Base-by-base conservation (phyloP, 2,797 vertebrate genomes). In the Sebastes matsubarae region DNA sequence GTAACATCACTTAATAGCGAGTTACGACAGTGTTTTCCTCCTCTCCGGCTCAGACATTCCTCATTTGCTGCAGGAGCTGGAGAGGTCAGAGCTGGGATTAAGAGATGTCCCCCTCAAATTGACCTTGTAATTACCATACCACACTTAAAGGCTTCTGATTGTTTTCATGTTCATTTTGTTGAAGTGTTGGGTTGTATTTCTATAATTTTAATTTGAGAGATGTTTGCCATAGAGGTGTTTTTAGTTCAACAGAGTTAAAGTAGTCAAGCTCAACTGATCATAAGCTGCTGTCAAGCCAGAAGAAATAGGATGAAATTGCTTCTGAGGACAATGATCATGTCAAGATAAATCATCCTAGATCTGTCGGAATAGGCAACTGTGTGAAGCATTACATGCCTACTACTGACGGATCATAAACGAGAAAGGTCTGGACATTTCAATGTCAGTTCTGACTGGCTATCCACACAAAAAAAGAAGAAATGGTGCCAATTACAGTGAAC, bases 271-370 rank as follows among this genome's bases (percentile, higher is more conserved):
- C 90, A 93, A 93, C 92, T 88, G 89, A 93, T 87, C 84, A 92
- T 94, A 94, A 94, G 91, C 94, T 94, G 92, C 93, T 94, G 93
- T 93, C 92, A 92, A 94, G 92, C 88, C 91, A 86, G 88, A 90
- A 88, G 84, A 91, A 91, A 85, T 11, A 65, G 83, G 86, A 92
- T 85, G 82, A 90, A 82, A 86, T 83, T 85, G 84, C 86, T 87
- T 89, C 79, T 77, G 83, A 86, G 86, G 87, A 92, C 82, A 79
- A 83, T 81, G 72, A 82, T 83, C 75, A 72, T 70, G 59, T 78
- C 81, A 72, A 76, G 61, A 38, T 80, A 34, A 25, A 67, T 89
- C 88, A 85, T 90, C 89, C 84, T 75, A 67, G 10, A 87, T 76
- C 80, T 87, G 86, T 87, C 78, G 18, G 20, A 81, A 71, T 5